phyloP scores from a whole-genome alignment of 2,888 invertebrate genomes.

The Patella pellucida region DNA sequence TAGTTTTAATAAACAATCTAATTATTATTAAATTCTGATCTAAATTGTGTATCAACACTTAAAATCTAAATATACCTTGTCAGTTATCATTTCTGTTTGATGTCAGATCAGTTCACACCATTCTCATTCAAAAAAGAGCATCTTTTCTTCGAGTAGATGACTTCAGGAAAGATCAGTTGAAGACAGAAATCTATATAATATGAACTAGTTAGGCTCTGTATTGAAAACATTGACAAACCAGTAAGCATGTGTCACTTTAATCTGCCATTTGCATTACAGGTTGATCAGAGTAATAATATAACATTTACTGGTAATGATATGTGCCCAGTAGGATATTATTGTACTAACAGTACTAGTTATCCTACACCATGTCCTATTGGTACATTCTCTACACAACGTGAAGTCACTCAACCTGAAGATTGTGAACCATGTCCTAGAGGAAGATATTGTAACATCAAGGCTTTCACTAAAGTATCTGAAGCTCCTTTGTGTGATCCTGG shows the following conservation, averaged over 20 bases:
- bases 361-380: constrained; percentile 65
- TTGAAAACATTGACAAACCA: not conserved
- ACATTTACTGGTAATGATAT: constrained; percentile 66
- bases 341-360: constrained; percentile 60
- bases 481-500: constrained; percentile 54
- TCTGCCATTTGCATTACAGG: constrained; percentile 40
- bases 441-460: constrained; percentile 64
- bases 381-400: constrained; percentile 59
- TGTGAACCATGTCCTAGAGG: constrained; percentile 65
- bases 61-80: no score
- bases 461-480: constrained; percentile 53
- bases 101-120: no score
- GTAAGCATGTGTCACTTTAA: not conserved
- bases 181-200: no score
- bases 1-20: no score
- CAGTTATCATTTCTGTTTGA: no score
- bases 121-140: no score
- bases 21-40: no score
- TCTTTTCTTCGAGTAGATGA: no score
- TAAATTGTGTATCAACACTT: no score
- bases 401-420: constrained; percentile 50
- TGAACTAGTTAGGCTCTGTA: no score
- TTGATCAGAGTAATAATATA: constrained; percentile 50
- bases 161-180: no score
- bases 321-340: constrained; percentile 68